Conservation (phyloP, 2,888 invertebrate genomes). For the Argyresthia goedartella region DNA sequence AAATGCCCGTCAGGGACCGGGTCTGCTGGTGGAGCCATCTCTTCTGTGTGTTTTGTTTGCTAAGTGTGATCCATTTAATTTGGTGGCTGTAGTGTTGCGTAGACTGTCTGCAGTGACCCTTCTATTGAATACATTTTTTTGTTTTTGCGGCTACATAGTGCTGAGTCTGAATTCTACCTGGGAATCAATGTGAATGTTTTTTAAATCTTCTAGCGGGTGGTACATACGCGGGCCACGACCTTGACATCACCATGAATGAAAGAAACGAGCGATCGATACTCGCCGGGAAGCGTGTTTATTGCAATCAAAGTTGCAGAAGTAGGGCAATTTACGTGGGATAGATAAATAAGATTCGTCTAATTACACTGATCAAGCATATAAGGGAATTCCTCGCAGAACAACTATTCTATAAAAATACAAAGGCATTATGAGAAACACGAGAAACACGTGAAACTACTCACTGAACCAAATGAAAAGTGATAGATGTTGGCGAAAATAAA, state of each 20-base stretch:
- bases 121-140: constrained; percentile 46
- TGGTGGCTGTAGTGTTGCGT: constrained; percentile 28
- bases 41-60: constrained; percentile 13
- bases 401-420: too few species aligned
- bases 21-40: constrained; percentile 11
- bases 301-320: background rate
- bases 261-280: constrained; percentile 2
- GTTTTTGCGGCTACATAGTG: constrained; percentile 47
- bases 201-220: too few species aligned
- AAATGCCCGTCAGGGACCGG: background rate
- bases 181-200: constrained; percentile 20
- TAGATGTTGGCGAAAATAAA: constrained; percentile 31
- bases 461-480: constrained; percentile 38
- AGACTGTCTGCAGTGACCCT: constrained; percentile 32
- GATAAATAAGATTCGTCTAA: background rate
- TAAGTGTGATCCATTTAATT: constrained; percentile 53
- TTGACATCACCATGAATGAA: background rate
- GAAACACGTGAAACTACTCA: constrained; percentile 24
- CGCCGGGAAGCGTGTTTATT: constrained; percentile 4
- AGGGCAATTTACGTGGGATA: background rate
- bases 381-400: too few species aligned
- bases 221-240: background rate
- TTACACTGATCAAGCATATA: background rate
- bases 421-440: too few species aligned
- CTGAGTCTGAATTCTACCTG: constrained; percentile 28